These are phyloP conservation scores for Tachina fera DNA, from an alignment of 2,888 invertebrate genomes.

Conservation along the genomic window DNA sequence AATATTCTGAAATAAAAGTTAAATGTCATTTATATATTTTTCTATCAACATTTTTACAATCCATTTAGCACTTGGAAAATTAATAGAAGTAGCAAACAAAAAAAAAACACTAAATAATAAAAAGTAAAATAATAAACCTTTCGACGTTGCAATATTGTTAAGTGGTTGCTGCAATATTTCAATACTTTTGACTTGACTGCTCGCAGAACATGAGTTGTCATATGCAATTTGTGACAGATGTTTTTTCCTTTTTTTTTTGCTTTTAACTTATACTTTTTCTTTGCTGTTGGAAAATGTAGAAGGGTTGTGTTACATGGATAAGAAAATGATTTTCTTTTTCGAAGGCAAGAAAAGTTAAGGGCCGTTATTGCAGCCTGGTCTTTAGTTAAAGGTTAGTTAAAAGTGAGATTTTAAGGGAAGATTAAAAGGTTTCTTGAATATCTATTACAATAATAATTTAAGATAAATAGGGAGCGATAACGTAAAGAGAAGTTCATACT, in stretches of 20 bases:
- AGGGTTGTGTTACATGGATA: not conserved
- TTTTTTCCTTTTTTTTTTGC: not conserved
- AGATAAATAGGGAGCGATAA: too few species aligned
- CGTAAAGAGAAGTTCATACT: too few species aligned
- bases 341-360: not conserved
- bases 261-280: not conserved
- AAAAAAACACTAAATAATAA: not conserved
- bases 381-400: too few species aligned
- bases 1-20: conserved; percentile 1
- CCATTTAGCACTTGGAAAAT: conserved; percentile 2
- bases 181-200: conserved; percentile 5
- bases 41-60: not conserved
- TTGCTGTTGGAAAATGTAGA: not conserved
- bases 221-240: conserved; percentile 10
- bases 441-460: too few species aligned
- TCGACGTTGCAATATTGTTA: conserved; percentile 31
- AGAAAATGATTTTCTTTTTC: not conserved
- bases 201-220: conserved; percentile 4
- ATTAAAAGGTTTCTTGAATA: too few species aligned
- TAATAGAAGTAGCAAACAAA: not conserved
- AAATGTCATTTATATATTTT: conserved; percentile 7
- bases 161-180: conserved; percentile 38
- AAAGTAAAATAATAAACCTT: not conserved
- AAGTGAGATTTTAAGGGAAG: too few species aligned
- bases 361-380: not conserved